phyloP scores from a whole-genome alignment of 2,888 invertebrate species.

The Ctena decussata region DNA sequence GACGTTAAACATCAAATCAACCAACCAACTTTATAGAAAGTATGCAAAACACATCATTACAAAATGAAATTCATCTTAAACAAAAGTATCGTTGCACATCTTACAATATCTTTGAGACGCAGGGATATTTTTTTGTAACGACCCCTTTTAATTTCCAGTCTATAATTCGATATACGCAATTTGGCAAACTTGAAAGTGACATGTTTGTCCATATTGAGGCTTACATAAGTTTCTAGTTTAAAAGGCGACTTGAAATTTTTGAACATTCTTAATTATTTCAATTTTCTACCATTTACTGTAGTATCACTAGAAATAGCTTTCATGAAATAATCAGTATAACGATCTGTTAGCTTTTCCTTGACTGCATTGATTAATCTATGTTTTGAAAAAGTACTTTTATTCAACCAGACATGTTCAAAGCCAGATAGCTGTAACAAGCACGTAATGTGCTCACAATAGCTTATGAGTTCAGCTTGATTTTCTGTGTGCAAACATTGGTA shows the following conservation, averaged over 20 bases:
- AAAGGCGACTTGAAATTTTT: neutral
- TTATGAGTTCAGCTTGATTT: neutral
- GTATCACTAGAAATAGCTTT: neutral
- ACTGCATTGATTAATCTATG: neutral
- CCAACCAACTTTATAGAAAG: no score
- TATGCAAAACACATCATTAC: no score
- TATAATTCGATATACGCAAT: no score
- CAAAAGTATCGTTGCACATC: no score
- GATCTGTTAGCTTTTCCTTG: neutral
- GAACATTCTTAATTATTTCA: neutral
- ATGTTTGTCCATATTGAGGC: no score
- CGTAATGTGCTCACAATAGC: neutral
- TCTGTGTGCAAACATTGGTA: neutral
- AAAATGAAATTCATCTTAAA: no score
- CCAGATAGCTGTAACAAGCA: neutral
- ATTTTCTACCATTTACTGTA: neutral
- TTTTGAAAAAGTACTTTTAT: neutral
- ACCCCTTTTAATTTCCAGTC: no score
- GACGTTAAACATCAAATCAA: no score
- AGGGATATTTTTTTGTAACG: no score
- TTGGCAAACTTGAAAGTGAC: no score
- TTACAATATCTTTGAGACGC: no score
- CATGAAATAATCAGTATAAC: neutral
- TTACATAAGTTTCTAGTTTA: no score
- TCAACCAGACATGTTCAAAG: neutral